Conservation (phyloP, 2,888 invertebrate species). For the Ashinkailepas kermadecensis region DNA sequence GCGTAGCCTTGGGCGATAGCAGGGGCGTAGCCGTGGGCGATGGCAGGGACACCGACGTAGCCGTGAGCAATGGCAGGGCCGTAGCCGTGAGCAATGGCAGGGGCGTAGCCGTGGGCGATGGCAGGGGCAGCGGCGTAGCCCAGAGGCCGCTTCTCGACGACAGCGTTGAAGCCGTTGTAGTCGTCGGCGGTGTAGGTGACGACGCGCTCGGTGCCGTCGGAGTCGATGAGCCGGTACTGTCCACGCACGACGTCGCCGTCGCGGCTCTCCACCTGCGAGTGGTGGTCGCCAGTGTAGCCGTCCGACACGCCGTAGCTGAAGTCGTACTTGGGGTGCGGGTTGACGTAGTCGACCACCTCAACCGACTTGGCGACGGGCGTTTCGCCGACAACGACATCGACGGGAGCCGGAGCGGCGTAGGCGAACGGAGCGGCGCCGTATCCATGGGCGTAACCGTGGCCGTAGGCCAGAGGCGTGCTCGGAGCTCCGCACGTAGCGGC, state of each 20-base stretch:
- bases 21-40: slow-evolving; percentile 13
- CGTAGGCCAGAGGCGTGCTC: background rate
- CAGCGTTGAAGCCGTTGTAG: slow-evolving; percentile 34
- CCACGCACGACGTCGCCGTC: slow-evolving; percentile 24
- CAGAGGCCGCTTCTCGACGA: slow-evolving; percentile 34
- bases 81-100: background rate
- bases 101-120: background rate
- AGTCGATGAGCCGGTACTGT: slow-evolving; percentile 24
- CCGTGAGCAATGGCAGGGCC: slow-evolving; percentile 2
- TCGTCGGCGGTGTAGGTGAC: slow-evolving; percentile 32
- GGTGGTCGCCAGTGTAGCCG: slow-evolving; percentile 25
- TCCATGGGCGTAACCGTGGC: background rate
- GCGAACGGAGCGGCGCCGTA: background rate
- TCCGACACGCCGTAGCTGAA: slow-evolving; percentile 25
- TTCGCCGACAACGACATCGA: background rate
- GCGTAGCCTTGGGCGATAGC: background rate
- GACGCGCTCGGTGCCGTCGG: slow-evolving; percentile 27
- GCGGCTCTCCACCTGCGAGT: slow-evolving; percentile 23
- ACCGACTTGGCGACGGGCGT: slow-evolving; percentile 8
- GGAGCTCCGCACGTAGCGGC: slow-evolving; percentile 19
- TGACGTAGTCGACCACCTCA: slow-evolving; percentile 6
- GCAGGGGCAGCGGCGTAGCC: slow-evolving; percentile 30
- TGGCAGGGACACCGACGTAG: background rate
- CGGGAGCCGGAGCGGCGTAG: background rate
- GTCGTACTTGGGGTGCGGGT: slow-evolving; percentile 23